Percentiles rank a stretch among this genome's conserved stretches.
phyloP scores from a whole-genome alignment of 2,888 invertebrate genomes.

The Hetaerina titia region DNA sequence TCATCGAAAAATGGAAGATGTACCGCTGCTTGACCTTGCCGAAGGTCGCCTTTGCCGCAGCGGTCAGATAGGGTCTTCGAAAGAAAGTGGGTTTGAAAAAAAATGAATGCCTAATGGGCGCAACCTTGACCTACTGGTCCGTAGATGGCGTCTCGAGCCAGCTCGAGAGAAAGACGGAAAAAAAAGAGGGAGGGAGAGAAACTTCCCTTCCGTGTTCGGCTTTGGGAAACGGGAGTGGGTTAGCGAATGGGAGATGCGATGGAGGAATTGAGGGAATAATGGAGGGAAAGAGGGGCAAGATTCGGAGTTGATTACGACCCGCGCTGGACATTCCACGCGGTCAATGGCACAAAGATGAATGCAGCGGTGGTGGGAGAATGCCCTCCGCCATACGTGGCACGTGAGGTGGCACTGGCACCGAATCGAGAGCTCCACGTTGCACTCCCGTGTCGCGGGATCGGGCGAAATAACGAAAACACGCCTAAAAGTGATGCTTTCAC shows the following conservation, averaged over 20 bases:
- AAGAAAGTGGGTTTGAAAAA: slow-evolving; percentile 47
- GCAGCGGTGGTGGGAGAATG: neutral
- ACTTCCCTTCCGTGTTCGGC: neutral
- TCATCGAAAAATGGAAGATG: neutral
- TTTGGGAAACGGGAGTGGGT: neutral
- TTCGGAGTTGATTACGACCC: neutral
- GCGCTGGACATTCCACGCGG: neutral
- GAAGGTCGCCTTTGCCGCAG: slow-evolving; percentile 38
- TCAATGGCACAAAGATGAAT: neutral
- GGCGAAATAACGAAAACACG: too few species aligned
- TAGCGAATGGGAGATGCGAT: neutral
- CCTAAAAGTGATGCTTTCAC: too few species aligned
- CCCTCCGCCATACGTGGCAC: neutral
- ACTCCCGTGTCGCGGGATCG: too few species aligned
- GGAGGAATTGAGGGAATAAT: neutral
- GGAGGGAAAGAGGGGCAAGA: neutral
- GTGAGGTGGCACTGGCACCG: neutral
- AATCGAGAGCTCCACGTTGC: neutral
- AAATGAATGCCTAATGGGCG: slow-evolving; percentile 39
- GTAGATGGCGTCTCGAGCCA: slow-evolving; percentile 5
- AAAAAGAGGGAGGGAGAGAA: neutral
- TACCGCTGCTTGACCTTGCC: slow-evolving; percentile 47
- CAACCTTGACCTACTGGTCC: slow-evolving; percentile 57
- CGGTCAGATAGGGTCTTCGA: neutral
- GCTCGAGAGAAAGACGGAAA: neutral